Conservation (phyloP, 1,140 invertebrate genomes). For the Subanguina moxae region DNA sequence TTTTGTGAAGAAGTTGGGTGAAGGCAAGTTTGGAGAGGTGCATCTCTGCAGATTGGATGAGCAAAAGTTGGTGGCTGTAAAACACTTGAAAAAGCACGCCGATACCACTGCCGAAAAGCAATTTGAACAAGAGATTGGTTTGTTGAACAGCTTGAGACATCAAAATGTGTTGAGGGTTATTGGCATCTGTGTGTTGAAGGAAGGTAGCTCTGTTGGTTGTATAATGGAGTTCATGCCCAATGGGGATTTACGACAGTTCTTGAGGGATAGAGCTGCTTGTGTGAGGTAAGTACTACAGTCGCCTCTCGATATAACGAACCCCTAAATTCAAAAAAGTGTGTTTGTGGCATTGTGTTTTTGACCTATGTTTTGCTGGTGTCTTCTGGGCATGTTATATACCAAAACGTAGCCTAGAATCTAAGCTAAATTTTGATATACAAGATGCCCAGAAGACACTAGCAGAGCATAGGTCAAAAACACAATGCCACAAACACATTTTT, state of each 20-base stretch:
- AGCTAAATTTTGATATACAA: no score
- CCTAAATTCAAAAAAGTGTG: no score
- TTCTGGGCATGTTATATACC: no score
- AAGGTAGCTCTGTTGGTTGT: slow-evolving; percentile 7
- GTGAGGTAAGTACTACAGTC: neutral
- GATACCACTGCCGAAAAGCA: neutral
- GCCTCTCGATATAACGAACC: no score
- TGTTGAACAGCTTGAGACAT: slow-evolving; percentile 15
- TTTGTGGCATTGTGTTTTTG: no score
- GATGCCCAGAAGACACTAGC: no score
- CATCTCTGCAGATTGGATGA: slow-evolving; percentile 15
- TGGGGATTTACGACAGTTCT: slow-evolving; percentile 18
- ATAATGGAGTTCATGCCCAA: slow-evolving; percentile 15
- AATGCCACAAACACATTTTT: no score
- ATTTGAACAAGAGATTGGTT: slow-evolving; percentile 17
- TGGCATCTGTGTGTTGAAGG: neutral
- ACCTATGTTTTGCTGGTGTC: no score
- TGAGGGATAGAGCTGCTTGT: slow-evolving; percentile 15
- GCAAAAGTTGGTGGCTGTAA: slow-evolving; percentile 6
- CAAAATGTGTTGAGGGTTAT: slow-evolving; percentile 27
- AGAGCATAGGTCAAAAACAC: no score
- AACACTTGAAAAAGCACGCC: neutral
- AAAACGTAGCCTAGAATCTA: no score
- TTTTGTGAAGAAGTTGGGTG: slow-evolving; percentile 17
- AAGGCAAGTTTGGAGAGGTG: slow-evolving; percentile 26